Evolutionary conservation across 1,140 invertebrate species (phyloP), one percentile per base, ranked within the genome.

Genomic region (Lineus longissimus): DNA sequence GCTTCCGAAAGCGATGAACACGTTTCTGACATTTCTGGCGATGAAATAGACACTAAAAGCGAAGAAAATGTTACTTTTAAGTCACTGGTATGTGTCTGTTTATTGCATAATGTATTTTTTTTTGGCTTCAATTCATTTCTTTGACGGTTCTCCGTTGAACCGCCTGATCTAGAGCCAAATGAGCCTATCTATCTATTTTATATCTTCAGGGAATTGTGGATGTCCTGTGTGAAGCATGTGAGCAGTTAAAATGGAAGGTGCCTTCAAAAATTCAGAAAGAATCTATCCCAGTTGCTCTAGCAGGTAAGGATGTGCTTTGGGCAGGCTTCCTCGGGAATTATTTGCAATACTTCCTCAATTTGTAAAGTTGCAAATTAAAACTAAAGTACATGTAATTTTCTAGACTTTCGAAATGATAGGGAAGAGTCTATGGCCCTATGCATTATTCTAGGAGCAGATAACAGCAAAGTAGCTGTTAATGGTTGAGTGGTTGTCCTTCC

Each of bases 261-360:
- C 96, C 97, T 2, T 91, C 94, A 7, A 94, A 94, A 83, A 98
- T 99, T 75, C 97, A 99, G 80, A 87, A 85, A 47, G 94, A 98
- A 84, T 86, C 95, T 1, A 92, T 98, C 75, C 95, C 96, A 9
- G 76, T 94, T 17, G 90, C 94, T 2, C 78, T 98, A 31, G 82
- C 92, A 85, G 94, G 94, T 83, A 66, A 31, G 78, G 61, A 41
- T 59, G 15, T 51, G 9, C 57, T 63, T 6, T 58, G 27, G 11
- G 11, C 11, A 43, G 19, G 19, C 11, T 43, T 43, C 40, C 11
- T 43, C 19, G 11, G 11, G 11, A 11, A 13, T 43, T 13, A 13
- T 43, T 43, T 43, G 11, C 11, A 43, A 19, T 13, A 43, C 19
- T 43, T 43, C 11, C 19, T 13, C 19, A 43, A 13, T 43, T 43